phyloP scores from a whole-genome alignment of 2,113 vertebrate species.

The Etheostoma cragini region DNA sequence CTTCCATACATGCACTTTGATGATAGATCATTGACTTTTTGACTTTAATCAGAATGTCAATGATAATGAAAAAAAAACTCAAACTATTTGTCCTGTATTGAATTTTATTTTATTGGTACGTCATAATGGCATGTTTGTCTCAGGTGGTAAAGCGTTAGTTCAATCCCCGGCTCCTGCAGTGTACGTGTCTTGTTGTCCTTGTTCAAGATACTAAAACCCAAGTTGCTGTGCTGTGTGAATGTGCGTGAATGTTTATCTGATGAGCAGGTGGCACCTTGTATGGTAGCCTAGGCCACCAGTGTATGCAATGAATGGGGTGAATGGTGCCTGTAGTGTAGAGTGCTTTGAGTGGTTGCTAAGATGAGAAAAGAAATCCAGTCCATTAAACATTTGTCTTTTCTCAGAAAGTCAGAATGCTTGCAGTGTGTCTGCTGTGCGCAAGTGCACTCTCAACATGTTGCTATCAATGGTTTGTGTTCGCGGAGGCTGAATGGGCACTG shows the following conservation, averaged over 20 bases:
- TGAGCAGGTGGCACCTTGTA: too few relatives aligned
- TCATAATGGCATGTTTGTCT: neutral
- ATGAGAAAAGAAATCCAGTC: too few relatives aligned
- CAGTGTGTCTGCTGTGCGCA: neutral
- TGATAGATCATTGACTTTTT: neutral
- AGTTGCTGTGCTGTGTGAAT: too few relatives aligned
- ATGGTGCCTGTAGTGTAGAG: too few relatives aligned
- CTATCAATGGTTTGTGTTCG: conserved; percentile 27
- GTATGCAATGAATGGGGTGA: too few relatives aligned
- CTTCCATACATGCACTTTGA: neutral
- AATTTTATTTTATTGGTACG: neutral
- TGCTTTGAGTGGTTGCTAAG: too few relatives aligned
- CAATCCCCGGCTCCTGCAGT: too few relatives aligned
- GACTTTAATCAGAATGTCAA: neutral
- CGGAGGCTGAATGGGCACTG: neutral
- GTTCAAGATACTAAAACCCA: too few relatives aligned
- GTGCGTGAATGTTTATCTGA: too few relatives aligned
- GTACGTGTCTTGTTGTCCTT: too few relatives aligned
- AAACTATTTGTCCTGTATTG: neutral
- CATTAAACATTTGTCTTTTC: neutral
- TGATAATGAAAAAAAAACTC: neutral
- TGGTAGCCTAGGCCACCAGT: too few relatives aligned
- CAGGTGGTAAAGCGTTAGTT: too few relatives aligned
- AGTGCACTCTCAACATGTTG: conserved; percentile 5
- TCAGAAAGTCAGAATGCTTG: conserved; percentile 12